Evolutionary conservation across 2,888 invertebrate genomes (phyloP).

Genomic region (Heliconius ismenius): DNA sequence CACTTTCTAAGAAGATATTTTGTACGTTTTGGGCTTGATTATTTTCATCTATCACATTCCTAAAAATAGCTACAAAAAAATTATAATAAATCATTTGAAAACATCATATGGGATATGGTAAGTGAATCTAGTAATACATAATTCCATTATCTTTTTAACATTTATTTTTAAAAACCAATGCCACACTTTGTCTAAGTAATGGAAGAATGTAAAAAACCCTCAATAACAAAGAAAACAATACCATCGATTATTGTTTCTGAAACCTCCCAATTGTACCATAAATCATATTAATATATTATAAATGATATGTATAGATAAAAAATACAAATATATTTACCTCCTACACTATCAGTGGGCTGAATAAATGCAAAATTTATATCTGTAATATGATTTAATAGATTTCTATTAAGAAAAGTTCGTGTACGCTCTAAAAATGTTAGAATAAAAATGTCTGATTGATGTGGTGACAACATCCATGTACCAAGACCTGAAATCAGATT

Average conservation of each 20-base stretch:
- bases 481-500: conserved; percentile 65
- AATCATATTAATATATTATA: no score
- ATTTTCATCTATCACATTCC: background rate
- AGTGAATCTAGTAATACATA: background rate
- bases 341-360: conserved; percentile 49
- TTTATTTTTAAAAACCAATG: no score
- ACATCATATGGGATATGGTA: background rate
- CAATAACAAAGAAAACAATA: no score
- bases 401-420: conserved; percentile 66
- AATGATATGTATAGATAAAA: no score
- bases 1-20: conserved; percentile 26
- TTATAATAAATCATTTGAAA: background rate
- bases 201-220: no score
- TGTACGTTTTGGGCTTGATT: background rate
- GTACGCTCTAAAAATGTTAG: conserved; percentile 81
- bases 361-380: conserved; percentile 85
- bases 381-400: conserved; percentile 74
- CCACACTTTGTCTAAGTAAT: no score
- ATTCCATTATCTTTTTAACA: no score
- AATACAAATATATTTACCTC: conserved; percentile 46
- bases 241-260: no score
- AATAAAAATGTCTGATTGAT: conserved; percentile 83
- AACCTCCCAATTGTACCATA: no score
- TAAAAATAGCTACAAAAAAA: conserved; percentile 23
- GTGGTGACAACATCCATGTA: conserved; percentile 82